Conservation (phyloP, 2,888 invertebrate species). For the Aphodius granarius region DNA sequence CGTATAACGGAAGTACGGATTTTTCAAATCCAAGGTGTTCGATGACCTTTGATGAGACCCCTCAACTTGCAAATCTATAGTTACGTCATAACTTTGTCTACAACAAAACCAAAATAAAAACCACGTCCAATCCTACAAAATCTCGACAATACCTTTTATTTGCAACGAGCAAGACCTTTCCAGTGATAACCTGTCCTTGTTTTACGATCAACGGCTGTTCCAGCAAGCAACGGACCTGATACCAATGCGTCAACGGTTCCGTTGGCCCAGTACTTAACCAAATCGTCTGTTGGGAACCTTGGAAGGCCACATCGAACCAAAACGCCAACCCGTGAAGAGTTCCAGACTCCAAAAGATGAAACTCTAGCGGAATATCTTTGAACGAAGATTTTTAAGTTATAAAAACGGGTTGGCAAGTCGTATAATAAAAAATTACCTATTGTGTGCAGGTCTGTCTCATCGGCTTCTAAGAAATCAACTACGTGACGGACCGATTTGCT, state of each 20-base stretch:
- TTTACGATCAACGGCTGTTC: slow-evolving; percentile 94
- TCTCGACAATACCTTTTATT: slow-evolving; percentile 76
- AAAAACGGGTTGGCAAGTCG: neutral
- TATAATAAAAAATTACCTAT: slow-evolving; percentile 59
- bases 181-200: slow-evolving; percentile 88
- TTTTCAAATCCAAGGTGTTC: slow-evolving; percentile 95
- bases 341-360: slow-evolving; percentile 88
- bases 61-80: slow-evolving; percentile 89
- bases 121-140: neutral
- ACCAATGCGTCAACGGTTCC: slow-evolving; percentile 98
- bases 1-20: slow-evolving; percentile 97
- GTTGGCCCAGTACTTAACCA: slow-evolving; percentile 98
- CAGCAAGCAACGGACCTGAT: slow-evolving; percentile 94
- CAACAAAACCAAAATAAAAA: slow-evolving; percentile 31
- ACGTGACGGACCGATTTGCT: slow-evolving; percentile 90
- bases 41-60: slow-evolving; percentile 83
- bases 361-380: slow-evolving; percentile 87
- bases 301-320: slow-evolving; percentile 99
- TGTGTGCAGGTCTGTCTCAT: slow-evolving; percentile 91
- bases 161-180: slow-evolving; percentile 83
- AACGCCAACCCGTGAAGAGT: slow-evolving; percentile 97
- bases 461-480: slow-evolving; percentile 90
- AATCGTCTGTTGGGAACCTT: slow-evolving; percentile 85
- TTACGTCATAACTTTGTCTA: slow-evolving; percentile 97
- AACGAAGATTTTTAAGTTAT: slow-evolving; percentile 17